These are phyloP conservation scores for Formica exsecta DNA, from an alignment of 1,140 invertebrate species.

Conservation along the genomic window DNA sequence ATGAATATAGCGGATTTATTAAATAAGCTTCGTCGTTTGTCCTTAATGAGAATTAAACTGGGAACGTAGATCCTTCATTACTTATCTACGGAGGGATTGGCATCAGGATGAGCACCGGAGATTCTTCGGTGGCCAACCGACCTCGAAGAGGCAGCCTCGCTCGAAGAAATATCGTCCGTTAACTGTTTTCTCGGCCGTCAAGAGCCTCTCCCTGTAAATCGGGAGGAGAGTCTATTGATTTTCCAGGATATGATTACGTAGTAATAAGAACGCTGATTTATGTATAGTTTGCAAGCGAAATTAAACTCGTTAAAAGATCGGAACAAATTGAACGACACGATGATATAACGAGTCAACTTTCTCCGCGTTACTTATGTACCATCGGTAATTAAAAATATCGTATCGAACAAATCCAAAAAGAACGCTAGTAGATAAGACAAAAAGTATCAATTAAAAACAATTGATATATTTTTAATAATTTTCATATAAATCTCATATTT, in stretches of 20 bases:
- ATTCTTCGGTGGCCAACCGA: slow-evolving; percentile 34
- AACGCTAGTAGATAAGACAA: neutral
- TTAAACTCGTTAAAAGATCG: slow-evolving; percentile 49
- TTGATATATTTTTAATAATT: too few relatives aligned
- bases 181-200: slow-evolving; percentile 68
- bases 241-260: slow-evolving; percentile 66
- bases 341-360: slow-evolving; percentile 21
- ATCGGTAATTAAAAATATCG: slow-evolving; percentile 32
- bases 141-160: slow-evolving; percentile 1
- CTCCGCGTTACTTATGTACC: neutral
- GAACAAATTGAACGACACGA: slow-evolving; percentile 32
- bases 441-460: neutral
- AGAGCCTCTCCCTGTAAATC: slow-evolving; percentile 53
- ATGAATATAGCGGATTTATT: slow-evolving; percentile 50
- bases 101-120: slow-evolving; percentile 19
- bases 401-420: neutral
- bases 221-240: slow-evolving; percentile 65
- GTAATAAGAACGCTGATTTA: slow-evolving; percentile 59
- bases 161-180: slow-evolving; percentile 68
- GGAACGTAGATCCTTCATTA: slow-evolving; percentile 64
- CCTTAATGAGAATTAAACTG: slow-evolving; percentile 65
- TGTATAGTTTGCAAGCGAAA: slow-evolving; percentile 37
- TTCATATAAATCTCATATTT: neutral
- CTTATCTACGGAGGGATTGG: slow-evolving; percentile 42
- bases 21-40: slow-evolving; percentile 58